A percentile compares a stretch with the other conserved stretches of the same genome.
phyloP scores from a whole-genome alignment of 2,888 invertebrate genomes.

The Temnothorax rugatulus region DNA sequence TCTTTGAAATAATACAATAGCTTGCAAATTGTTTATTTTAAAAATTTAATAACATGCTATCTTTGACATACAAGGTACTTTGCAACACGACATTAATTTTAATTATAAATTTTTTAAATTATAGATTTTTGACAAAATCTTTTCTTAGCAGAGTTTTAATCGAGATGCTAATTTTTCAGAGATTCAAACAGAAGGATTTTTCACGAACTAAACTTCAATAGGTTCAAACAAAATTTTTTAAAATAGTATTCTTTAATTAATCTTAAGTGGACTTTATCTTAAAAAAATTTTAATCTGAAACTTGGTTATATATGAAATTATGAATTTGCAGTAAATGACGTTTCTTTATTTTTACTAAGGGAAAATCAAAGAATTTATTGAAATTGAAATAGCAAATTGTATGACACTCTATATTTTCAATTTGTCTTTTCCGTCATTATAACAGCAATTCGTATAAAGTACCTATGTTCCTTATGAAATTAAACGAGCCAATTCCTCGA shows the following conservation, averaged over 20 bases:
- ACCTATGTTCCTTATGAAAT: constrained; percentile 8
- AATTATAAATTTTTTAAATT: not conserved
- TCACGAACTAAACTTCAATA: not conserved
- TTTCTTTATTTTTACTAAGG: not conserved
- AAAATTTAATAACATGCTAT: too few relatives aligned
- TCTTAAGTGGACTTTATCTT: not conserved
- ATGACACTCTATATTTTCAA: not conserved
- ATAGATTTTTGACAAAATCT: not conserved
- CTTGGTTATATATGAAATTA: not conserved
- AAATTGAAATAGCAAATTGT: not conserved
- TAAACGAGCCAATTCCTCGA: not conserved
- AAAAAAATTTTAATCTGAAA: not conserved
- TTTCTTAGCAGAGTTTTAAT: not conserved
- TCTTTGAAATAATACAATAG: not conserved
- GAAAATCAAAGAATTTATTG: not conserved
- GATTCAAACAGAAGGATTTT: not conserved
- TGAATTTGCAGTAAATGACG: not conserved
- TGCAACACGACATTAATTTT: not conserved
- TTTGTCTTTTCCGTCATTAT: not conserved
- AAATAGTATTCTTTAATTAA: not conserved
- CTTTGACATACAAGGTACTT: not conserved
- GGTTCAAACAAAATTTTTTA: not conserved
- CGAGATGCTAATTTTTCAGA: not conserved
- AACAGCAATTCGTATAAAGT: not conserved
- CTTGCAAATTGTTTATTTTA: not conserved